Evolutionary conservation across 1,140 invertebrate species (phyloP), one percentile per base, ranked within the genome.

Genomic region (Drosophila triauraria): DNA sequence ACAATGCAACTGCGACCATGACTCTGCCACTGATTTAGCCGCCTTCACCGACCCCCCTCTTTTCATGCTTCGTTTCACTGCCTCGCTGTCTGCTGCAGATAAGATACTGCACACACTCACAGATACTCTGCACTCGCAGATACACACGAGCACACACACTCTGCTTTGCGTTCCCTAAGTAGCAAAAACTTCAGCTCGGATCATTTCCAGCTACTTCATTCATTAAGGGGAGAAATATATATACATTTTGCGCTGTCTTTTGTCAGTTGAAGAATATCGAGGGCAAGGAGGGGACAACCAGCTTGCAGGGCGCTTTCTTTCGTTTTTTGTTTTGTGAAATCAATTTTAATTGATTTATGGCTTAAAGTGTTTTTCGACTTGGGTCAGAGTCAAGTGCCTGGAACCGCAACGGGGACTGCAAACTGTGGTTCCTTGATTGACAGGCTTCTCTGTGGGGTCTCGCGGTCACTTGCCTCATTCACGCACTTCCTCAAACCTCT

Each of bases 261-360:
- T 79, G 70, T 87, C 83, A 72, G 82, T 67, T 25, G 48, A 0
- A 56, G 27, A 61, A 48, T 10, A 35, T 40, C 6, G 54, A 25
- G 7, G 43, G 27, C 4, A n/a, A 25, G 51, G 17, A 4, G 20
- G 40, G 40, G 23, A 13, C 38, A 53, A 42, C 32, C 12, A 43
- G 68, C 63, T 50, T 48, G 32, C 23, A 3, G 32, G 10, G 60
- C 10, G 42, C 15, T 27, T 51, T 51, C 23, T 58, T 43, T 48
- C 13, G 5, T n/a, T 35, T 30, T 12, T 23, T 50, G 43, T 56
- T 57, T 58, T 20, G 50, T 30, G 35, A 84, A 87, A 88, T 87
- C 84, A 88, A 88, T 88, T 87, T 87, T 87, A 87, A 87, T 88
- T 87, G 83, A 87, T 87, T 87, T 87, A 87, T 88, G 84, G 78